Evolutionary conservation across 1,140 invertebrate species (phyloP).

Genomic region (Carposina sasakii): DNA sequence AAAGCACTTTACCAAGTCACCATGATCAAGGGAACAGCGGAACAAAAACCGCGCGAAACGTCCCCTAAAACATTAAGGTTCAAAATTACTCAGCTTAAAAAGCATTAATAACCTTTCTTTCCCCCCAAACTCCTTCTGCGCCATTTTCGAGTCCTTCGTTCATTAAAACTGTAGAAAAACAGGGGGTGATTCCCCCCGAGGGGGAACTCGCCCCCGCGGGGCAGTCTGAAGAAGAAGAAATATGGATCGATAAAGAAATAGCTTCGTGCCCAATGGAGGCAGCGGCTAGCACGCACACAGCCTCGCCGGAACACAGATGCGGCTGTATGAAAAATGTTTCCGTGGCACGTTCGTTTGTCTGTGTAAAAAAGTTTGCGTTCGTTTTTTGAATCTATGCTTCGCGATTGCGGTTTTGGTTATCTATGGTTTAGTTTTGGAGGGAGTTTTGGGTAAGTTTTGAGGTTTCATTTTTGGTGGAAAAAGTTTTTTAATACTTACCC

Average conservation of each 20-base stretch:
- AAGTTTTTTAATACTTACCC: no score
- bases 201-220: conserved; percentile 28
- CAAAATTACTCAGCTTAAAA: conserved; percentile 65
- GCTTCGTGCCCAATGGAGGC: conserved; percentile 66
- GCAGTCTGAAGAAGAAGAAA: conserved; percentile 71
- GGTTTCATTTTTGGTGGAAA: no score
- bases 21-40: no score
- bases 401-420: no score
- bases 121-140: conserved; percentile 41
- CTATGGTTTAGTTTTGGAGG: no score
- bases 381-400: no score
- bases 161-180: conserved; percentile 71
- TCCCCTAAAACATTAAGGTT: conserved; percentile 35
- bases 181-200: conserved; percentile 22
- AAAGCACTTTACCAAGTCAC: no score
- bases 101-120: conserved; percentile 63
- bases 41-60: conserved; percentile 39
- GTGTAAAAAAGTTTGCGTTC: no score
- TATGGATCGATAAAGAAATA: conserved; percentile 73
- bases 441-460: no score
- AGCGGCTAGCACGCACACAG: conserved; percentile 60
- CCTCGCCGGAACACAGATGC: no score
- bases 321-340: no score
- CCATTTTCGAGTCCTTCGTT: conserved; percentile 55
- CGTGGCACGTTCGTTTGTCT: no score